Evolutionary conservation across 1,140 invertebrate genomes (phyloP).

Genomic region (Sinonovacula constricta): DNA sequence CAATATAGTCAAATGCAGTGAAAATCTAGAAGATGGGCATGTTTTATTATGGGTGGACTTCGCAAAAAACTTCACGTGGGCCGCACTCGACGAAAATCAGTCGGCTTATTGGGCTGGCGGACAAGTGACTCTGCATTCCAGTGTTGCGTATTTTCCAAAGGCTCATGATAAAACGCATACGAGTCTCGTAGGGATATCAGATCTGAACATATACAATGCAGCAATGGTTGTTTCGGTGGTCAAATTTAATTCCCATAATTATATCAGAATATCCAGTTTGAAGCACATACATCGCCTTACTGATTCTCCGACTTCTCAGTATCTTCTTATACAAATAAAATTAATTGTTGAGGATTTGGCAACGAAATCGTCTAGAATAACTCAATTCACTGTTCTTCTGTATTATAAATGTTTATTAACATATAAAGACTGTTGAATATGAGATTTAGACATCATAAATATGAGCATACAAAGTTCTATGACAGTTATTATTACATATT

Average conservation of each 20-base stretch:
- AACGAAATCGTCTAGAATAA: neutral
- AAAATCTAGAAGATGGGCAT: constrained; percentile 6
- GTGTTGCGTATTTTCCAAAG: constrained; percentile 33
- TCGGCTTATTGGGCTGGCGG: constrained; percentile 44
- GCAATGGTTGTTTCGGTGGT: constrained; percentile 33
- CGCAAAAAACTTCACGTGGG: constrained; percentile 57
- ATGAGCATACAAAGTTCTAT: constrained; percentile 1
- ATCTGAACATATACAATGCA: constrained; percentile 37
- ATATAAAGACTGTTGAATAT: too few relatives aligned
- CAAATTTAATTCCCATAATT: constrained; percentile 20
- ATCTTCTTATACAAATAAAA: constrained; percentile 12
- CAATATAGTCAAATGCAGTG: too few relatives aligned
- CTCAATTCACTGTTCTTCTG: neutral
- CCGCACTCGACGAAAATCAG: constrained; percentile 53
- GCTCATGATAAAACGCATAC: constrained; percentile 26
- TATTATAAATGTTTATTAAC: too few relatives aligned
- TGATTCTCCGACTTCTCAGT: constrained; percentile 49
- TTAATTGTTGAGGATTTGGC: neutral
- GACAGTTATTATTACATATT: constrained; percentile 15
- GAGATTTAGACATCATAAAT: constrained; percentile 21
- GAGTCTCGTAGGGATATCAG: constrained; percentile 46
- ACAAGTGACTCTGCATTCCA: constrained; percentile 46
- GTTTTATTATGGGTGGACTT: constrained; percentile 40
- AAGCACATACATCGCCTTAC: constrained; percentile 54
- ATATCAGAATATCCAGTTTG: constrained; percentile 9